A percentile compares a stretch with the other conserved stretches of the same genome.
Evolutionary conservation across 2,113 vertebrate species (phyloP).

Genomic region (Capreolus pygargus): DNA sequence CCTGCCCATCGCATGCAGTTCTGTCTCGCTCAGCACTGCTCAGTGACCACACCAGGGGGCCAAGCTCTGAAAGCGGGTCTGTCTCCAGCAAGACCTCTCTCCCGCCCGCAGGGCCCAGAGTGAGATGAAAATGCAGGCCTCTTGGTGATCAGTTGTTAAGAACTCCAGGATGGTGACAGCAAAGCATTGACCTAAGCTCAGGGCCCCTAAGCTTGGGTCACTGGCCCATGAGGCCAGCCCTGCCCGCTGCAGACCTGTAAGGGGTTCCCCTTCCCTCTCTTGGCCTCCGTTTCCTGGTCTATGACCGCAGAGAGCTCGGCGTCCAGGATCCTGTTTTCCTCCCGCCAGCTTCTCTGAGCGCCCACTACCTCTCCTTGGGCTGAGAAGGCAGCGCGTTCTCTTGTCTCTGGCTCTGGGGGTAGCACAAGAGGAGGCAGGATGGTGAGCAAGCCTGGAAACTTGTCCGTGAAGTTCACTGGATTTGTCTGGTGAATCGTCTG

Average conservation of each 20-base stretch:
- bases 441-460: background rate
- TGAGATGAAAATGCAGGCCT: background rate
- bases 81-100: background rate
- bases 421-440: background rate
- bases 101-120: background rate
- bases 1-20: background rate
- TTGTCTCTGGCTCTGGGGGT: background rate
- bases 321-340: background rate
- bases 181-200: fast-evolving
- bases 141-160: background rate
- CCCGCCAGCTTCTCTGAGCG: too few relatives aligned
- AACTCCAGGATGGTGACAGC: background rate
- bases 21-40: fast-evolving
- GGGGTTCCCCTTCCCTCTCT: background rate
- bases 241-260: too few relatives aligned
- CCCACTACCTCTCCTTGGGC: fast-evolving
- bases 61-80: background rate
- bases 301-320: background rate
- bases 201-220: background rate
- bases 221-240: background rate
- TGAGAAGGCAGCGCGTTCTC: background rate
- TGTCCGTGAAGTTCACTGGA: background rate
- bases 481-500: background rate
- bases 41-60: fast-evolving
- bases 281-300: background rate